Percentiles rank a stretch among this genome's conserved stretches.
These are phyloP conservation scores for Rhinolophus ferrumequinum DNA, from an alignment of 2,113 vertebrate species.

Conservation along the genomic window DNA sequence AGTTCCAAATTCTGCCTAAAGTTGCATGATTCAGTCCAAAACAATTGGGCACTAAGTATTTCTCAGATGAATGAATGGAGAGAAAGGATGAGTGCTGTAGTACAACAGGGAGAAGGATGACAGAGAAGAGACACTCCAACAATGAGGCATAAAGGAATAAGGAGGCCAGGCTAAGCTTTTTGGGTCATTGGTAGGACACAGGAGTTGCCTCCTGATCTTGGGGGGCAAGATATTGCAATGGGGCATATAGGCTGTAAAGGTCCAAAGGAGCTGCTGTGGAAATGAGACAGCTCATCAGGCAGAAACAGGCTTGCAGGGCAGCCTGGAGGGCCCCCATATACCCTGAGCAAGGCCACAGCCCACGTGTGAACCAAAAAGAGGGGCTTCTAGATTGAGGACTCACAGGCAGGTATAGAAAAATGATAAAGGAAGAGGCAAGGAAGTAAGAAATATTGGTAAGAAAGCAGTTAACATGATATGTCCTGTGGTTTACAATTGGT, in stretches of 20 bases:
- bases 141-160: neutral
- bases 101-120: neutral
- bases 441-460: neutral
- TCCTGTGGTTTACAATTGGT: neutral
- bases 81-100: neutral
- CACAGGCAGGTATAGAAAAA: neutral
- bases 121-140: neutral
- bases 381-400: neutral
- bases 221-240: neutral
- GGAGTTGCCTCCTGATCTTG: neutral
- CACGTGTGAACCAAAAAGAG: neutral
- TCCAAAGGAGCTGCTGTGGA: neutral
- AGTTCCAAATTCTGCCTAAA: neutral
- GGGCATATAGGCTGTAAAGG: neutral
- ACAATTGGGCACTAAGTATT: neutral
- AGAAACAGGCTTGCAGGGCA: neutral
- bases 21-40: neutral
- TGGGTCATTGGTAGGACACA: neutral
- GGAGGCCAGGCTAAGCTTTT: neutral
- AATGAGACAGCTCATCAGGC: neutral
- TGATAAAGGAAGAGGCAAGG: neutral
- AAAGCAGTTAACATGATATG: neutral
- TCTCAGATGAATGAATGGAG: neutral
- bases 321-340: neutral
- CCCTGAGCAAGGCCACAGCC: neutral